These are phyloP conservation scores for Pyxicephalus adspersus DNA, from an alignment of 2,113 vertebrate genomes.

Conservation along the genomic window DNA sequence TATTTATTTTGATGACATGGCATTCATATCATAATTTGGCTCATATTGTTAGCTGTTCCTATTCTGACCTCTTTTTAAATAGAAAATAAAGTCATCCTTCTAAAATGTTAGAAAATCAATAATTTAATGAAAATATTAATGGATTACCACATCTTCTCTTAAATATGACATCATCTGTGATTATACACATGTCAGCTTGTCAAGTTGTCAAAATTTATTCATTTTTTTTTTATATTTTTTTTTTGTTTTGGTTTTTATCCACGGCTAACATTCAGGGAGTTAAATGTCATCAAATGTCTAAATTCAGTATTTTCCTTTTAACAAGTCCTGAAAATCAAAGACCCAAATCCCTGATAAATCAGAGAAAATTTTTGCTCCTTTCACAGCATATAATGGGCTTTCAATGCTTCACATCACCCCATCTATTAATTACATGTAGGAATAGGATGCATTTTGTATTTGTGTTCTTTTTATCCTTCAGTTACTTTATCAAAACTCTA, in stretches of 20 bases:
- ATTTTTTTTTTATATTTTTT: too few species aligned
- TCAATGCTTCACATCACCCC: neutral
- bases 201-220: neutral
- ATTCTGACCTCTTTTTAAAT: neutral
- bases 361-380: conserved; percentile 8
- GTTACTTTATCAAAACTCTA: neutral
- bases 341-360: conserved; percentile 14
- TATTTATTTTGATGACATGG: neutral
- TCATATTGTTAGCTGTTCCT: neutral
- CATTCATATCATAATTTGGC: neutral
- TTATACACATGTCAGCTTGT: conserved; percentile 13
- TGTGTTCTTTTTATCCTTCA: neutral
- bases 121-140: neutral
- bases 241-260: too few species aligned
- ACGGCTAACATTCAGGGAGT: neutral
- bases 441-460: conserved; percentile 16
- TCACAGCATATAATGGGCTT: conserved; percentile 3
- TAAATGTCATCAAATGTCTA: conserved; percentile 22
- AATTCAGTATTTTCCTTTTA: conserved; percentile 32
- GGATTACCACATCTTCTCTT: neutral
- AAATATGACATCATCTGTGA: conserved; percentile 2
- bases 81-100: conserved; percentile 36
- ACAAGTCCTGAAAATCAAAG: conserved; percentile 19
- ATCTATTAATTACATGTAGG: neutral
- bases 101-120: conserved; percentile 17